phyloP scores from a whole-genome alignment of 2,113 vertebrate genomes.

The Beaufortia kweichowensis region DNA sequence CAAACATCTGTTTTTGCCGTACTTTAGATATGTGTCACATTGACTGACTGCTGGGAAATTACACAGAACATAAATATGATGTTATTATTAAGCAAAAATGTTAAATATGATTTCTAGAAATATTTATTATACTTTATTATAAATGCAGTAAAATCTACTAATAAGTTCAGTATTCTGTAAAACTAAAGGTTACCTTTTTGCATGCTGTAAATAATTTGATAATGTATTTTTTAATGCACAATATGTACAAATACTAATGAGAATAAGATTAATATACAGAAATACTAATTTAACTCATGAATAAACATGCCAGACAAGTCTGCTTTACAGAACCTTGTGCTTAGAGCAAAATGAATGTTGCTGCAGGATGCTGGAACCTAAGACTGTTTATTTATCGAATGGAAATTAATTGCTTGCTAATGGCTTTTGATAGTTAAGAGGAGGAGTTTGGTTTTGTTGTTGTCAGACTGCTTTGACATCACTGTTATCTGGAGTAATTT shows the following conservation, averaged over 20 bases:
- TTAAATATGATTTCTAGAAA: too few species aligned
- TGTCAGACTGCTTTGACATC: conserved; percentile 37
- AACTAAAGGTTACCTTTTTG: too few species aligned
- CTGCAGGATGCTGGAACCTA: neutral
- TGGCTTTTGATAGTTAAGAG: conserved; percentile 29
- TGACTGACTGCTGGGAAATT: too few species aligned
- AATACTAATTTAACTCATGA: neutral
- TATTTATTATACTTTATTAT: too few species aligned
- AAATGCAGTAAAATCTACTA: too few species aligned
- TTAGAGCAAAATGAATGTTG: neutral
- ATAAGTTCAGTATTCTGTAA: too few species aligned
- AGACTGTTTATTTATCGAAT: conserved; percentile 34
- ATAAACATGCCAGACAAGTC: neutral
- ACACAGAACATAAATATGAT: too few species aligned
- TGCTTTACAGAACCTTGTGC: neutral
- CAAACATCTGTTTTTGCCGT: neutral
- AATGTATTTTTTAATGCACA: too few species aligned
- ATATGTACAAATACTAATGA: too few species aligned
- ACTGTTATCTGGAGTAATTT: conserved; percentile 47
- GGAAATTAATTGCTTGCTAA: conserved; percentile 47
- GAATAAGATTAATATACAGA: neutral
- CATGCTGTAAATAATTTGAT: too few species aligned
- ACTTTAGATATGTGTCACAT: too few species aligned
- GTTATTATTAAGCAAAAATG: too few species aligned
- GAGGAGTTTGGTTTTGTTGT: conserved; percentile 49